Evolutionary conservation across 2,888 invertebrate genomes (phyloP).

Genomic region (Eristalinus sepulchralis): DNA sequence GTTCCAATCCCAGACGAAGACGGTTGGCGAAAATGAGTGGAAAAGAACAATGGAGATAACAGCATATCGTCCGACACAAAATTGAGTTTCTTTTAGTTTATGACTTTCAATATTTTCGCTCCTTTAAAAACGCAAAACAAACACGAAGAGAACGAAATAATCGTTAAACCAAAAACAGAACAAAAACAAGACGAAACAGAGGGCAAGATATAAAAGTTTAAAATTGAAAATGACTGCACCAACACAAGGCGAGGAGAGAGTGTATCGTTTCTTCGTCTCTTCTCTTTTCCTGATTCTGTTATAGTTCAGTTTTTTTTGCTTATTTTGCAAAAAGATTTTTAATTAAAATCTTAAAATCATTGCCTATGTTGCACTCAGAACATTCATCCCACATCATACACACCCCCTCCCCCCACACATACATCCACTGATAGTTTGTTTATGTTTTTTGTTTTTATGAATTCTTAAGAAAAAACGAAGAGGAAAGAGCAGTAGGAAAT

Average conservation of each 20-base stretch:
- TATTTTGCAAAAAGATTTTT: slow-evolving; percentile 31
- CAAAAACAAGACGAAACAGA: not conserved
- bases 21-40: not conserved
- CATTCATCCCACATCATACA: slow-evolving; percentile 1
- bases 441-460: slow-evolving; percentile 1
- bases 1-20: slow-evolving; percentile 20
- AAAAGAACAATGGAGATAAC: slow-evolving; percentile 10
- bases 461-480: not conserved
- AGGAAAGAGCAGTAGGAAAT: not conserved
- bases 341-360: slow-evolving; percentile 64
- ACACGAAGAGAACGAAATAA: slow-evolving; percentile 11
- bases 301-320: slow-evolving; percentile 26
- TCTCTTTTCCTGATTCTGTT: slow-evolving; percentile 23
- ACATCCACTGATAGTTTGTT: not conserved
- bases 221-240: slow-evolving; percentile 35
- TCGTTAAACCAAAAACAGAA: slow-evolving; percentile 17
- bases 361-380: slow-evolving; percentile 33
- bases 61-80: slow-evolving; percentile 33
- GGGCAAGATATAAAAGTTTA: slow-evolving; percentile 60
- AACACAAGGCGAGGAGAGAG: slow-evolving; percentile 22
- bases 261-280: slow-evolving; percentile 6
- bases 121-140: slow-evolving; percentile 58
- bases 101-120: slow-evolving; percentile 54
- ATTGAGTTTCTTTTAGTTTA: slow-evolving; percentile 47
- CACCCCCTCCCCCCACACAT: too few species aligned